Base-by-base conservation (phyloP, 2,888 invertebrate genomes). In the Timema cristinae region DNA sequence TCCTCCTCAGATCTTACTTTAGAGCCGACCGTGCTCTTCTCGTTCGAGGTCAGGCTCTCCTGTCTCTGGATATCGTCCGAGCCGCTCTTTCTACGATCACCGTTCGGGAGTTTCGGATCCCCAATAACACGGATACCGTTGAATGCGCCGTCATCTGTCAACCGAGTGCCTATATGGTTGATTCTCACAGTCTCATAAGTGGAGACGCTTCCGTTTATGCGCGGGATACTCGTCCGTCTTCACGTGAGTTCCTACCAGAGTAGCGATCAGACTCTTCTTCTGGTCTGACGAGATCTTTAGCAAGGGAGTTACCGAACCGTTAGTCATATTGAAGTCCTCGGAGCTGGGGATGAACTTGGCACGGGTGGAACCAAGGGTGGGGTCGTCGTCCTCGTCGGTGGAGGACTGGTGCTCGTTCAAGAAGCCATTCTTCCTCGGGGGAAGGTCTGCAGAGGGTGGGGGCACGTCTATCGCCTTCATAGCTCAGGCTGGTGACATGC, bases 391-490 rank as follows among this genome's bases (percentile, higher is more conserved):
- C 47, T 63, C 63, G 63, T 63, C 63, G 47, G 63, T 63, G 63
- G 63, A 63, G 63, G 32, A 10, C 63, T 63, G 63, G 63, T 63
- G 63, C 47, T 32, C 63, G 63, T 63, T 63, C 63, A 63, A 48
- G 63, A 63, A 63, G 63, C 63, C 63, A 48, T 63, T 63, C 63
- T 48, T 63, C 47, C 63, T 32, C 47, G 63, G 47, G 10, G 63
- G 47, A 13, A 48, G 47, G 47, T 15, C 59, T 9, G 59, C n/a
- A 15, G 59, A 15, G 16, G n/a, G 59, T n/a, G 15, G 59, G 16
- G 15, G 15, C 59, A n/a, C 59, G 15, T 59, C 59, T 32, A 48
- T 63, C 47, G 63, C 63, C 63, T 63, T 63, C 63, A 63, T 63
- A 48, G 13, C 47, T 32, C 32, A 32, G 32, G 32, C 32, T 32